These are phyloP conservation scores for Otis tarda DNA, from an alignment of 2,113 vertebrate genomes.

Conservation along the genomic window DNA sequence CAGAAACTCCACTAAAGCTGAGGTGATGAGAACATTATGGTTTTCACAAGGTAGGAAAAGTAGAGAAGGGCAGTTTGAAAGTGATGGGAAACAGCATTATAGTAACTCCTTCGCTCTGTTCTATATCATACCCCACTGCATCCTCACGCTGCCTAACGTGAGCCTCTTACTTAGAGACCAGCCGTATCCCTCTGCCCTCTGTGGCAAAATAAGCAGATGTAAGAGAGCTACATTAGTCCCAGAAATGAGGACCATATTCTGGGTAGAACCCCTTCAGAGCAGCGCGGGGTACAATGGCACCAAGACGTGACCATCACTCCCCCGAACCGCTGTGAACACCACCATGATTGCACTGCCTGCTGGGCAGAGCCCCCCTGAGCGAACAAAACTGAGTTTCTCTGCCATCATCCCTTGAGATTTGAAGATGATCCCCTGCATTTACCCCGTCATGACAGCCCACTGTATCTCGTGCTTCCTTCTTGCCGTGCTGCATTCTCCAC, in stretches of 20 bases:
- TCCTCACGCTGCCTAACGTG: neutral
- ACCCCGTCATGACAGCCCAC: neutral
- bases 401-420: neutral
- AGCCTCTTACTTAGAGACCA: neutral
- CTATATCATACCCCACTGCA: fast-evolving
- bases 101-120: neutral
- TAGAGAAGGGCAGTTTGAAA: neutral
- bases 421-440: neutral
- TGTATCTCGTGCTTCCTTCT: neutral
- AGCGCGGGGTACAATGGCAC: fast-evolving
- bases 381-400: neutral
- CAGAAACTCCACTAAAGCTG: neutral
- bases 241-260: neutral
- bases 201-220: neutral
- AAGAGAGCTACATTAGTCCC: neutral
- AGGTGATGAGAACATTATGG: neutral
- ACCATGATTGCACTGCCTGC: neutral
- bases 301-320: neutral
- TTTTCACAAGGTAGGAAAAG: neutral
- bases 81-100: neutral
- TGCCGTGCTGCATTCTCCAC: neutral
- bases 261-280: neutral
- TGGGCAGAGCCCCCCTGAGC: fast-evolving
- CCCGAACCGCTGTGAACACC: neutral
- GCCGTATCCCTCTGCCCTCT: neutral